These are phyloP conservation scores for Chelon auratus DNA, from an alignment of 2,797 vertebrate genomes.

Conservation along the genomic window DNA sequence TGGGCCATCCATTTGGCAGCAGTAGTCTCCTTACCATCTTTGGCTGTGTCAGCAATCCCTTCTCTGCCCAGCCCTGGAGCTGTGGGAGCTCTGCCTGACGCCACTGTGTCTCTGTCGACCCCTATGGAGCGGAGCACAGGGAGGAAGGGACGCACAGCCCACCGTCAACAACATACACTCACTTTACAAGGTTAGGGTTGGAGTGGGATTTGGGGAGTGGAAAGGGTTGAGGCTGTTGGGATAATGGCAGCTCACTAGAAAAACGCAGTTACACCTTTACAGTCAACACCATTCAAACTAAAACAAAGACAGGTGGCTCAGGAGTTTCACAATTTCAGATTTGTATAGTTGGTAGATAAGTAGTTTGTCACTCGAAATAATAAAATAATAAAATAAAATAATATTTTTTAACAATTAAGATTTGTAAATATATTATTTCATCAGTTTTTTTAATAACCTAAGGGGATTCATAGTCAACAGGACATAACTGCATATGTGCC, in stretches of 20 bases:
- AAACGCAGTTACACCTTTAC: constrained; percentile 55
- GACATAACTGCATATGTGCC: constrained; percentile 45
- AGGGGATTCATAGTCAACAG: constrained; percentile 1
- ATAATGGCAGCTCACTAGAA: constrained; percentile 41
- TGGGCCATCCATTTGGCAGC: constrained; percentile 75
- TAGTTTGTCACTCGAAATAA: not conserved
- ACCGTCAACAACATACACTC: constrained; percentile 83
- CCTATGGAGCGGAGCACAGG: constrained; percentile 85
- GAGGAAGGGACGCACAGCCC: constrained; percentile 78
- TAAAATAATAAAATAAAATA: not conserved
- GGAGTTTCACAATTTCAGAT: not conserved
- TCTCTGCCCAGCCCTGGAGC: constrained; percentile 92
- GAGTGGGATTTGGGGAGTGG: constrained; percentile 53
- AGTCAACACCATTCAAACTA: constrained; percentile 68
- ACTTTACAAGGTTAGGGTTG: constrained; percentile 70
- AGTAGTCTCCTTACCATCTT: constrained; percentile 90
- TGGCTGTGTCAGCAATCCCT: constrained; percentile 91
- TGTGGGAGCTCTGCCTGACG: constrained; percentile 90
- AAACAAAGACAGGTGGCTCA: constrained; percentile 80
- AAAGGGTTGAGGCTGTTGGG: constrained; percentile 7
- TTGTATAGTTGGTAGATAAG: not conserved
- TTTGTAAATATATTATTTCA: not conserved
- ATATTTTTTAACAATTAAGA: constrained; percentile 1
- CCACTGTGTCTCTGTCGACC: constrained; percentile 92
- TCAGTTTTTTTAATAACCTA: constrained; percentile 21